Evolutionary conservation across 2,888 invertebrate species (phyloP).

Genomic region (Drosophila melanosoma): DNA sequence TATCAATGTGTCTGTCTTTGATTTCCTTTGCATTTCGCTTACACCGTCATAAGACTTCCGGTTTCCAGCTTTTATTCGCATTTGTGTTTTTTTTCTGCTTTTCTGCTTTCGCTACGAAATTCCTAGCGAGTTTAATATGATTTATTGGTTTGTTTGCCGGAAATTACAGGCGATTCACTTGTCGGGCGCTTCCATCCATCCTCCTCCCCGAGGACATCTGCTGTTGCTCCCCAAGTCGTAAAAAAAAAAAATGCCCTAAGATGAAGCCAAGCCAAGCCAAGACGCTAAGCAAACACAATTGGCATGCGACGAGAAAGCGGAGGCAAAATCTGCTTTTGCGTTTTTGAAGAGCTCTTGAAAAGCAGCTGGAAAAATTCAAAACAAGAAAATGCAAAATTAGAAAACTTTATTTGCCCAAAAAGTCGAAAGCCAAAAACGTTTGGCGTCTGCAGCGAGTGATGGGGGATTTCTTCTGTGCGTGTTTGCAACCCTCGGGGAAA

Average conservation of each 20-base stretch:
- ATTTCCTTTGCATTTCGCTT: conserved; percentile 62
- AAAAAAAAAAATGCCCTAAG: conserved; percentile 21
- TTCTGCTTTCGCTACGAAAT: conserved; percentile 39
- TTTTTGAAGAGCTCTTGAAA: conserved; percentile 43
- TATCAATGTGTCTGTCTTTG: conserved; percentile 60
- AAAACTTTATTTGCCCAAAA: conserved; percentile 77
- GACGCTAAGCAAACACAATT: conserved; percentile 67
- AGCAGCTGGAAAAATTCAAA: conserved; percentile 76
- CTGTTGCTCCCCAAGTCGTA: conserved; percentile 29
- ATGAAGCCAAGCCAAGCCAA: conserved; percentile 41
- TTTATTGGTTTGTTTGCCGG: conserved; percentile 84
- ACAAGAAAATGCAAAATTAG: conserved; percentile 79
- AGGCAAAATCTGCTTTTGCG: conserved; percentile 38
- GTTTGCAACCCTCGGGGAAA: conserved; percentile 75
- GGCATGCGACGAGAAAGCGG: conserved; percentile 60
- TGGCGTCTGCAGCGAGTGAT: conserved; percentile 43
- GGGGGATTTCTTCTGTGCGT: conserved; percentile 29
- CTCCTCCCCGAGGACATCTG: conserved; percentile 45
- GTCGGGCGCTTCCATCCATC: conserved; percentile 15
- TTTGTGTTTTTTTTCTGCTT: conserved; percentile 38
- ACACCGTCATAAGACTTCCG: conserved; percentile 63
- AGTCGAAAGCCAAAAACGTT: conserved; percentile 36
- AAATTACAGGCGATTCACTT: conserved; percentile 77
- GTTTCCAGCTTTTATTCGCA: conserved; percentile 66
- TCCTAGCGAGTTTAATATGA: conserved; percentile 80